A percentile compares a stretch with the other conserved stretches of the same genome.
phyloP scores from a whole-genome alignment of 2,113 vertebrate genomes.

The Oreotrochilus melanogaster region DNA sequence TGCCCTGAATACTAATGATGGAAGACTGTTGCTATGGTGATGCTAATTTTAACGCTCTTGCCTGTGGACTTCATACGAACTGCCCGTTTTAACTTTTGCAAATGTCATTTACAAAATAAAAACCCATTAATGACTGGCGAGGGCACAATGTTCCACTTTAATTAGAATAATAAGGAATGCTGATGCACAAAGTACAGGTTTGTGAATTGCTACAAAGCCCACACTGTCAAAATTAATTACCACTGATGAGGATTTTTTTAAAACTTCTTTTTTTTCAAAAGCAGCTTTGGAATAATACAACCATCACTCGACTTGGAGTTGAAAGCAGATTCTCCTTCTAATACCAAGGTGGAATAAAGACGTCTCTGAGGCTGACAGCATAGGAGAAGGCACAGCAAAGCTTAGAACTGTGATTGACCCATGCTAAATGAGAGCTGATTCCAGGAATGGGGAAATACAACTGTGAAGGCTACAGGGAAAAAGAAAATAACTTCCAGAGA shows the following conservation, averaged over 20 bases:
- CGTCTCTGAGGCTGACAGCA: conserved; percentile 4
- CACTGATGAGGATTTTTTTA: conserved; percentile 70
- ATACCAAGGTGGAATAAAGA: conserved; percentile 58
- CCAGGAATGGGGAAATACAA: background rate
- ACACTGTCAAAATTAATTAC: conserved; percentile 83
- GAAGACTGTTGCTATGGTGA: conserved; percentile 85
- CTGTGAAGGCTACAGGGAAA: background rate
- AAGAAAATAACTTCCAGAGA: background rate
- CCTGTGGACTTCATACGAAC: conserved; percentile 86
- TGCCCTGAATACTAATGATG: conserved; percentile 85
- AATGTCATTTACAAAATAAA: conserved; percentile 87
- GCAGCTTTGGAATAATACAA: conserved; percentile 67
- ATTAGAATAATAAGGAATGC: conserved; percentile 87
- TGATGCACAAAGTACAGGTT: conserved; percentile 85
- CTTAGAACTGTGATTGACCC: conserved; percentile 27
- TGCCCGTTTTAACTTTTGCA: conserved; percentile 85
- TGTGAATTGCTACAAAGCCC: conserved; percentile 80
- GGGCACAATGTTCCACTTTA: conserved; percentile 85
- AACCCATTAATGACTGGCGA: conserved; percentile 85
- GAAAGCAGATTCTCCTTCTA: conserved; percentile 49
- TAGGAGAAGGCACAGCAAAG: conserved; percentile 15
- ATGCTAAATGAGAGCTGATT: background rate
- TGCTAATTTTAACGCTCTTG: conserved; percentile 86
- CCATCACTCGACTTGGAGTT: conserved; percentile 63
- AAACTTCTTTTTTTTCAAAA: conserved; percentile 38